A percentile compares a stretch with the other conserved stretches of the same genome.
Conservation (phyloP, 1,140 invertebrate species). For the Drosophila varians region DNA sequence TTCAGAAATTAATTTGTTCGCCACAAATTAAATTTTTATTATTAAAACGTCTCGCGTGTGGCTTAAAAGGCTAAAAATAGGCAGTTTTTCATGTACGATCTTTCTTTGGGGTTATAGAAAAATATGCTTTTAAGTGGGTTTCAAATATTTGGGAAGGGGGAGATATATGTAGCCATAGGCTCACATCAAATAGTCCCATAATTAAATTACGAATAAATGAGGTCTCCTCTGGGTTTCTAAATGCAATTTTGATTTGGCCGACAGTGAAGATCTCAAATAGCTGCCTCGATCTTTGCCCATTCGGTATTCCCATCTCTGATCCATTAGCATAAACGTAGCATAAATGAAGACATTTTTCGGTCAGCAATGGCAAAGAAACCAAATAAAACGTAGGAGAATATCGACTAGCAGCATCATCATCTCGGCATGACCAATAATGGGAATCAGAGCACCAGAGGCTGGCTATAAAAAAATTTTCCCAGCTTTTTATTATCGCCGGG, state of each 20-base stretch:
- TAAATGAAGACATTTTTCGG: conserved; percentile 77
- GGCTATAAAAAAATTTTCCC: conserved; percentile 64
- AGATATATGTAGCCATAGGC: too few species aligned
- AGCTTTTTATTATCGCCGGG: conserved; percentile 75
- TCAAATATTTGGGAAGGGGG: background rate
- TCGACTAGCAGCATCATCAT: conserved; percentile 30
- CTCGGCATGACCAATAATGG: conserved; percentile 75
- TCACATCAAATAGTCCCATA: background rate
- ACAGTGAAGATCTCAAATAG: background rate
- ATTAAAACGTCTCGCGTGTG: conserved; percentile 76
- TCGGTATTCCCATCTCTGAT: conserved; percentile 53
- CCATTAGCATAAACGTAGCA: conserved; percentile 75
- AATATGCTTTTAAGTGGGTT: conserved; percentile 20
- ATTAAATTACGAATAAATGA: background rate
- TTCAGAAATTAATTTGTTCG: conserved; percentile 78
- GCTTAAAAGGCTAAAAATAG: conserved; percentile 43
- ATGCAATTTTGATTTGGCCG: background rate
- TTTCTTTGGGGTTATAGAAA: too few species aligned
- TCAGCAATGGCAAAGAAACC: conserved; percentile 27
- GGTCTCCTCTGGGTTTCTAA: background rate
- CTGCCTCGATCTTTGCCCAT: conserved; percentile 18
- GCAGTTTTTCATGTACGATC: conserved; percentile 29
- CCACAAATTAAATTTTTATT: conserved; percentile 82
- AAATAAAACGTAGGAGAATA: conserved; percentile 32
- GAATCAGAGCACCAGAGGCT: conserved; percentile 68